These are phyloP conservation scores for Tympanuchus pallidicinctus DNA, from an alignment of 2,113 vertebrate species.

Conservation along the genomic window DNA sequence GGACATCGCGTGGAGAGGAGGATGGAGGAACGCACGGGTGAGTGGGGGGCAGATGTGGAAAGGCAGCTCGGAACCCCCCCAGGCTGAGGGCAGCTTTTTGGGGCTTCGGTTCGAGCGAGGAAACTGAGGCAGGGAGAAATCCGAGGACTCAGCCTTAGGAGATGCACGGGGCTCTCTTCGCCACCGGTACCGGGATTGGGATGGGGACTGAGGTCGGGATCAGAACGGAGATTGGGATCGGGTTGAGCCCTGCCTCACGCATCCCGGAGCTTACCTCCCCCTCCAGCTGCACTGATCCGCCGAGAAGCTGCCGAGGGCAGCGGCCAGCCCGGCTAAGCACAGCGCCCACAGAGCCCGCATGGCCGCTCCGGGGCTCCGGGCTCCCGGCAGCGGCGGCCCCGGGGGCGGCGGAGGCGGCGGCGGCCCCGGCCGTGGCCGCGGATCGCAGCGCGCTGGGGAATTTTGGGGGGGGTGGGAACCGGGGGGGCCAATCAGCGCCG, in stretches of 20 bases:
- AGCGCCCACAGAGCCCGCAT: constrained; percentile 64
- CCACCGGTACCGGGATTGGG: too few species aligned
- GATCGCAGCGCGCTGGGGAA: not conserved
- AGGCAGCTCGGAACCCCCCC: not conserved
- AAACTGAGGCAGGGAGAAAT: not conserved
- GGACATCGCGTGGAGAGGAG: not conserved
- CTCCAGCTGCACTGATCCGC: constrained; percentile 90
- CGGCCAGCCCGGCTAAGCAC: constrained; percentile 76
- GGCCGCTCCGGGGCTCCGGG: not conserved
- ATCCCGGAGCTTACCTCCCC: constrained; percentile 80
- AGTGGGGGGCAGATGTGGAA: not conserved
- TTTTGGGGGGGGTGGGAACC: not conserved
- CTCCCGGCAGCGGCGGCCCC: not conserved
- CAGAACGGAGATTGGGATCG: too few species aligned
- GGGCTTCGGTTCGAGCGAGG: not conserved
- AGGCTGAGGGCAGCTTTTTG: not conserved
- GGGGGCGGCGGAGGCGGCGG: not conserved
- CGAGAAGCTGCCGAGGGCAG: constrained; percentile 72
- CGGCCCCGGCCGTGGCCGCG: not conserved
- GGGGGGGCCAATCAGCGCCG: not conserved
- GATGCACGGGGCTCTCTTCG: not conserved
- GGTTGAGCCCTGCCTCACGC: not conserved
- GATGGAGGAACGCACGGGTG: not conserved
- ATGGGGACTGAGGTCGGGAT: too few species aligned
- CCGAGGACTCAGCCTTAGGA: not conserved